A percentile compares a stretch with the other conserved stretches of the same genome.
These are phyloP conservation scores for Tuberolachnus salignus DNA, from an alignment of 2,888 invertebrate genomes.

Conservation along the genomic window DNA sequence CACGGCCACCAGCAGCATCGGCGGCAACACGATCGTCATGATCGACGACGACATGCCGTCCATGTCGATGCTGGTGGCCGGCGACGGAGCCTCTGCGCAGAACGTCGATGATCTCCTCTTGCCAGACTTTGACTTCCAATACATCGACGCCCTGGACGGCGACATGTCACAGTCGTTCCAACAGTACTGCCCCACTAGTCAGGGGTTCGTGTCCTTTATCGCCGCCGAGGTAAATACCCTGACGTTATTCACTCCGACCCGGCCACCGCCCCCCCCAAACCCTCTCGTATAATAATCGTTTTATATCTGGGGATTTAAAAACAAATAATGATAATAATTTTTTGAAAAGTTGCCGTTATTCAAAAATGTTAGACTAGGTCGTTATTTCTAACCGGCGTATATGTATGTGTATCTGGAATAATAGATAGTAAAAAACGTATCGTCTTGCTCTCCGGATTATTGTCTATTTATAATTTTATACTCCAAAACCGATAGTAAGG, in stretches of 20 bases:
- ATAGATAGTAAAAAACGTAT: no score
- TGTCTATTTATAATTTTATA: no score
- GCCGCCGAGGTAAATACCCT: slow-evolving; percentile 36
- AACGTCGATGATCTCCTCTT: slow-evolving; percentile 58
- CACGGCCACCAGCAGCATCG: slow-evolving; percentile 23
- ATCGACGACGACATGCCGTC: slow-evolving; percentile 46
- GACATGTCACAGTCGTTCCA: slow-evolving; percentile 58
- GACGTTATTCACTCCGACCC: neutral
- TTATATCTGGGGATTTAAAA: no score
- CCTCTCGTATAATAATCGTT: neutral
- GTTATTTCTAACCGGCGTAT: no score
- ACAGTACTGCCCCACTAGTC: slow-evolving; percentile 57
- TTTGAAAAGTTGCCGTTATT: no score
- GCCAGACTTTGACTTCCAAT: slow-evolving; percentile 57
- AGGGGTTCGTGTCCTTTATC: slow-evolving; percentile 57
- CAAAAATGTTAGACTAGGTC: no score
- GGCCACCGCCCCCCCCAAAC: no score
- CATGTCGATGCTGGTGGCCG: slow-evolving; percentile 54
- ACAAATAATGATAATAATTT: no score
- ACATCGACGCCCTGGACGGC: slow-evolving; percentile 57
- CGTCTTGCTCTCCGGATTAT: no score
- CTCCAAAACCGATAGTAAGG: no score
- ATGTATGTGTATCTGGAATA: no score
- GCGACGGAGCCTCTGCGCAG: slow-evolving; percentile 54
- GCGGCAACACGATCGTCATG: slow-evolving; percentile 43